These are phyloP conservation scores for Girardinichthys multiradiatus DNA, from an alignment of 2,113 vertebrate species.

Conservation along the genomic window DNA sequence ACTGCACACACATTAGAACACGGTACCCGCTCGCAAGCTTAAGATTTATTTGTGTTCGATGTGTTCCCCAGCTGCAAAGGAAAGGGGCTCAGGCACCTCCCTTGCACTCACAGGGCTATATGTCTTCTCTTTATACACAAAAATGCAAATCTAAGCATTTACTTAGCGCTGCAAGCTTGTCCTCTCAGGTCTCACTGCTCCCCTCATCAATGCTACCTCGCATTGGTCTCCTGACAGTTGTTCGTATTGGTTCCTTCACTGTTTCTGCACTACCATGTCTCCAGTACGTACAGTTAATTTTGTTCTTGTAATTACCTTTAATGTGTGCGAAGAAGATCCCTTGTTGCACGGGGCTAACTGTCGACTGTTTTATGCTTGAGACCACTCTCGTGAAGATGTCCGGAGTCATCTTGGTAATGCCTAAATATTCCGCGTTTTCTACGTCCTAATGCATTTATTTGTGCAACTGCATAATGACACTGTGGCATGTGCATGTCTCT, in stretches of 20 bases:
- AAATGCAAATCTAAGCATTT: slow-evolving; percentile 63
- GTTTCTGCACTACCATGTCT: slow-evolving; percentile 24
- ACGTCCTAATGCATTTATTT: slow-evolving; percentile 4
- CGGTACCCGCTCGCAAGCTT: slow-evolving; percentile 21
- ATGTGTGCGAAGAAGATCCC: slow-evolving; percentile 20
- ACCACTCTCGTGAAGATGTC: slow-evolving; percentile 25
- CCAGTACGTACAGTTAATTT: slow-evolving; percentile 32
- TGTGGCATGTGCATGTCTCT: slow-evolving; percentile 16
- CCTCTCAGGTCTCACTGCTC: slow-evolving; percentile 59
- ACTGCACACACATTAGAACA: slow-evolving; percentile 38
- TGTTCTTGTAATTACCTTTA: slow-evolving; percentile 18
- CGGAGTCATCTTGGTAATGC: slow-evolving; percentile 2
- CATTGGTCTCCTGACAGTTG: slow-evolving; percentile 44
- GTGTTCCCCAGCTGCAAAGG: slow-evolving; percentile 66
- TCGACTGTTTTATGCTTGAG: slow-evolving; percentile 46
- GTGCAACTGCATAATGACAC: slow-evolving; percentile 1
- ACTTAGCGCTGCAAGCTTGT: slow-evolving; percentile 58
- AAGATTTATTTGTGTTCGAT: slow-evolving; percentile 46
- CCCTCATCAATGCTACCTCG: slow-evolving; percentile 61
- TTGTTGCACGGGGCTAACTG: slow-evolving; percentile 12
- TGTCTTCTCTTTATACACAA: slow-evolving; percentile 58
- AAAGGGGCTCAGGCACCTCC: slow-evolving; percentile 28
- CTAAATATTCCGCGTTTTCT: slow-evolving; percentile 20
- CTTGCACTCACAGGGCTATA: slow-evolving; percentile 58
- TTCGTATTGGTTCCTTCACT: slow-evolving; percentile 16